Evolutionary conservation across 64 coral and sea anemone genomes (phyloP).

Genomic region (Trachythela sp.): DNA sequence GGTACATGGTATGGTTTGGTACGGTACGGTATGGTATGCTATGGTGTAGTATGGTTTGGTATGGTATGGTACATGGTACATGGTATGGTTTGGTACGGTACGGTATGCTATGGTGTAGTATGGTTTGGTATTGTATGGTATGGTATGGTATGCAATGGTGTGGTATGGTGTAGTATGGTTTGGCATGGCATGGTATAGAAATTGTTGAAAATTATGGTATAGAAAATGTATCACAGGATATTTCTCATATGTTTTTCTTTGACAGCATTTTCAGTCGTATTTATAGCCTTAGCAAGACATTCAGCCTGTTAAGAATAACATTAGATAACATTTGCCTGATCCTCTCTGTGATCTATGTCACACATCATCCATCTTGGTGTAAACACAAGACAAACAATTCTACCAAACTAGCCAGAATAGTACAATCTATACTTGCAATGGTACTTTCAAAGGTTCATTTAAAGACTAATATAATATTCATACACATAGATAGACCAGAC

Average conservation of each 20-base stretch:
- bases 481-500: too few relatives aligned
- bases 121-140: neutral
- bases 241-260: constrained; percentile 99
- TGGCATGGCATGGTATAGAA: neutral
- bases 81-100: neutral
- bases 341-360: too few relatives aligned
- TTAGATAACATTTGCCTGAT: too few relatives aligned
- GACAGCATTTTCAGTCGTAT: constrained; percentile 78
- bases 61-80: too few relatives aligned
- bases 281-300: constrained; percentile 83
- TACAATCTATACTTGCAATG: too few relatives aligned
- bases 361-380: too few relatives aligned
- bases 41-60: too few relatives aligned
- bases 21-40: too few relatives aligned
- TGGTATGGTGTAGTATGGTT: neutral
- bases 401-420: too few relatives aligned
- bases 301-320: constrained; percentile 54
- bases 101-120: neutral
- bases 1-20: too few relatives aligned
- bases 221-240: constrained; percentile 68
- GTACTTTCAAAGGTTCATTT: too few relatives aligned
- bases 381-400: neutral
- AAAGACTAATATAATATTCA: too few relatives aligned
- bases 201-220: neutral
- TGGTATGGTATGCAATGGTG: neutral